These are phyloP conservation scores for Neolamprologus longior DNA, from an alignment of 2,113 vertebrate species.

Conservation along the genomic window DNA sequence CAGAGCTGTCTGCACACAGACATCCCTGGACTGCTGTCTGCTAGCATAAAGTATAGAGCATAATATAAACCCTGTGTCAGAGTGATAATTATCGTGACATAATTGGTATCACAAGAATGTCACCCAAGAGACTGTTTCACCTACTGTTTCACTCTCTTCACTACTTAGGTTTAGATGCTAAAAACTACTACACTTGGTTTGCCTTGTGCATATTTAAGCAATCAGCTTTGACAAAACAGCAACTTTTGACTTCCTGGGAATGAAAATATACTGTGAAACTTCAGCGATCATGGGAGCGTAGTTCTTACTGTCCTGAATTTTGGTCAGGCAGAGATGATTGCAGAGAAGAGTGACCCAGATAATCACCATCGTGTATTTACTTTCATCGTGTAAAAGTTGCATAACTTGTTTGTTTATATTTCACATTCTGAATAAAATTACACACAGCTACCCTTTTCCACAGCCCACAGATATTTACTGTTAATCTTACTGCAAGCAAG, in stretches of 20 bases:
- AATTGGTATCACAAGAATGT: neutral
- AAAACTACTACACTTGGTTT: neutral
- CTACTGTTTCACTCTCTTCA: neutral
- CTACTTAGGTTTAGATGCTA: neutral
- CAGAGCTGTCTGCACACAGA: neutral
- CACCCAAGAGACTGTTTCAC: neutral
- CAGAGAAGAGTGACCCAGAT: neutral
- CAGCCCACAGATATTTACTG: neutral
- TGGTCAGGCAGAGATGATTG: neutral
- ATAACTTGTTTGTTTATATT: neutral
- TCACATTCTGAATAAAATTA: neutral
- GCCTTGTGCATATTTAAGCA: neutral
- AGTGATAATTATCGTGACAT: neutral
- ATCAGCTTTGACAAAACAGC: neutral
- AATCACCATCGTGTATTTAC: neutral
- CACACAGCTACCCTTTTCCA: neutral
- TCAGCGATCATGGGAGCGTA: neutral
- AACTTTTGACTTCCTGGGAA: neutral
- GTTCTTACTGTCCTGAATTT: neutral
- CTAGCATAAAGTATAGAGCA: neutral
- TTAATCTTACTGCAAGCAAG: neutral
- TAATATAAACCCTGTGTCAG: neutral
- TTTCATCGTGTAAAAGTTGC: neutral
- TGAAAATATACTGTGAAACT: neutral
- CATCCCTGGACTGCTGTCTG: neutral